Base-by-base conservation (phyloP, 1,140 invertebrate genomes). In the Zaprionus nigranus region DNA sequence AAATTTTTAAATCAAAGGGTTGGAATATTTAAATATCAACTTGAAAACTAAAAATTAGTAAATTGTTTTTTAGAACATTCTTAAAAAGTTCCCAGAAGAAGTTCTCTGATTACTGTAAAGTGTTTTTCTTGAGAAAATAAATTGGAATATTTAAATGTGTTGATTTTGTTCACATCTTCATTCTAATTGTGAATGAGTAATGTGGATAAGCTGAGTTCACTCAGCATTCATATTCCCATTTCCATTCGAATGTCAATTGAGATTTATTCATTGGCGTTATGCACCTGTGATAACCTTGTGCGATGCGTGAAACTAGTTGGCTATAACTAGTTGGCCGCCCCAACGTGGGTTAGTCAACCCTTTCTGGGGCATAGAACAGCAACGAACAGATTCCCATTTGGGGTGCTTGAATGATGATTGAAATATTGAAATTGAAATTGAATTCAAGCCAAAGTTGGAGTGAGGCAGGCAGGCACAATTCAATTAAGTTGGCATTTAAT, bases 401-500 rank as follows among this genome's bases (percentile, higher is more conserved):
- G 77, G 58, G 15, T 49, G 54, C 26, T 26, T 1, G 15, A 57
- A 64, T 56, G 28, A 30, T 49, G 62, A 62, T 53, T 53, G 62
- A 54, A 64, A 64, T 54, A 40, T 54, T 53, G 12, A 51, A 53
- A 54, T 34, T 64, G 30, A 20, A 40, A 20, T 38, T 51, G n/a
- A 13, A 38, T 30, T 72, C 26, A 66, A 67, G n/a, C 56, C 11
- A 59, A 72, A 51, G 3, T 30, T 36, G 24, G 43, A 11, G 24
- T 28, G 43, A 51, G 20, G 15, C 24, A 5, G 63, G 12, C 22
- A 12, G 30, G 26, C n/a, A 34, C 36, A 68, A 72, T 77, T 64
- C 51, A 72, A 83, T 80, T 76, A 78, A 28, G 46, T 20, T 34
- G 49, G 40, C 68, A 80, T 82, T 86, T 78, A 87, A 83, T 72